Base-by-base conservation (phyloP, 2,797 vertebrate genomes). In the Parambassis ranga region DNA sequence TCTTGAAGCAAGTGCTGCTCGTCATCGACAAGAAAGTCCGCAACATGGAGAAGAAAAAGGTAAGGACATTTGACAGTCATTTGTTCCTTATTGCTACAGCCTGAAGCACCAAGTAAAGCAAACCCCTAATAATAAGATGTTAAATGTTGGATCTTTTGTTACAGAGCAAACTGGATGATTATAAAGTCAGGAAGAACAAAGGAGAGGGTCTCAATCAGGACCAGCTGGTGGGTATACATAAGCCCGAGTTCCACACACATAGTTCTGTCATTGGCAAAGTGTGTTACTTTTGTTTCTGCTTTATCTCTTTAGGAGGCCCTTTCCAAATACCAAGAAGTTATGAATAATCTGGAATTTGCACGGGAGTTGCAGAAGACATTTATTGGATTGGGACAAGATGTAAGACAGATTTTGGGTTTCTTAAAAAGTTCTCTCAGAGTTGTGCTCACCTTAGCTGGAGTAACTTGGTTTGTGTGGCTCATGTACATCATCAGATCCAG, bases 11-110 rank as follows among this genome's bases (percentile, higher is more conserved):
- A 90, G 96, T 98, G 65, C 86, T 98, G 64, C 91, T 91, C 38
- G 93, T 98, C 66, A 94, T 98, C 28, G 97, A 98, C 74, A 98
- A 98, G 91, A 98, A 98, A 82, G 93, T 94, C 37, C 93, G 97
- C 61, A 98, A 97, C 86, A 94, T 98, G 90, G 97, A 98, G 79
- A 98, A 98, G 90, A 98, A 98, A 90, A 98, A 98, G 95, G 97
- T 98, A 77, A 79, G 53, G 28, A 6, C 7, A 16, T 4, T 48
- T 0, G 1, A 41, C 4, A 7, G 7, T 2, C 14, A 15, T 48
- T 63, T 61, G 1, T 48, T 66, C 11, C 6, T 36, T 5, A 2
- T 26, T 7, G 35, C n/a, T 48, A 18, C 5, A 18, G 3, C 14
- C 18, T 65, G 10, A n/a, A n/a, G n/a, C n/a, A n/a, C n/a, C n/a